Evolutionary conservation across 2,888 invertebrate genomes (phyloP).

Genomic region (Elmis aenea): DNA sequence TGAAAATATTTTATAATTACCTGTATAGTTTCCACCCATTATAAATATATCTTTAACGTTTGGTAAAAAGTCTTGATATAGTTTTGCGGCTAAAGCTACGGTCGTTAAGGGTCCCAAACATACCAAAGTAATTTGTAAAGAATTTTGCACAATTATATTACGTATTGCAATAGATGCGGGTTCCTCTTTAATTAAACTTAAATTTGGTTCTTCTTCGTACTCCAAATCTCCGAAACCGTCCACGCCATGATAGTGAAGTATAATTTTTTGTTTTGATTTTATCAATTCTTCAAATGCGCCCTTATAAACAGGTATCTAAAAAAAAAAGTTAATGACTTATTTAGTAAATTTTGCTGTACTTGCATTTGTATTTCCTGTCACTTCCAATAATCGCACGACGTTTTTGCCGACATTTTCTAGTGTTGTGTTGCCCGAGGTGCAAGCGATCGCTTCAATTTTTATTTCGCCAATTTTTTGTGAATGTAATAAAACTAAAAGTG

Average conservation of each 20-base stretch:
- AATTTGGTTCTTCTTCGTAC: conserved; percentile 28
- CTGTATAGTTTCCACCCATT: conserved; percentile 73
- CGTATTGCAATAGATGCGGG: conserved; percentile 57
- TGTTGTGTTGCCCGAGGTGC: conserved; percentile 66
- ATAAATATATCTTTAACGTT: conserved; percentile 65
- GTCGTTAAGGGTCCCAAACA: conserved; percentile 75
- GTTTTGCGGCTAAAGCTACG: conserved; percentile 65
- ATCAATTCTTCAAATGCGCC: conserved; percentile 54
- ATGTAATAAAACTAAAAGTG: conserved; percentile 52
- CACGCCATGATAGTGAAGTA: conserved; percentile 50
- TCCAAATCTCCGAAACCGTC: conserved; percentile 68
- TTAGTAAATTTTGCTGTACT: conserved; percentile 33
- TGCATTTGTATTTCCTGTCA: conserved; percentile 57
- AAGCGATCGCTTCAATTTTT: conserved; percentile 64
- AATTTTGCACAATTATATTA: conserved; percentile 52
- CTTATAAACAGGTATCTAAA: conserved; percentile 66
- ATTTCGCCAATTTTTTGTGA: conserved; percentile 47
- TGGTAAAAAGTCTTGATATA: conserved; percentile 60
- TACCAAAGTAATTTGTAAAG: conserved; percentile 57
- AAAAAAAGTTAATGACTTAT: not conserved
- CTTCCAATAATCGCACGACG: conserved; percentile 60
- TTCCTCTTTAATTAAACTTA: conserved; percentile 26
- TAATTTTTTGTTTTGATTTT: conserved; percentile 37
- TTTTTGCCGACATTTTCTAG: conserved; percentile 64
- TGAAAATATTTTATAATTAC: no score